Evolutionary conservation across 23 tunicate genomes (phyloP).

Genomic region (Halocynthia aurantium): DNA sequence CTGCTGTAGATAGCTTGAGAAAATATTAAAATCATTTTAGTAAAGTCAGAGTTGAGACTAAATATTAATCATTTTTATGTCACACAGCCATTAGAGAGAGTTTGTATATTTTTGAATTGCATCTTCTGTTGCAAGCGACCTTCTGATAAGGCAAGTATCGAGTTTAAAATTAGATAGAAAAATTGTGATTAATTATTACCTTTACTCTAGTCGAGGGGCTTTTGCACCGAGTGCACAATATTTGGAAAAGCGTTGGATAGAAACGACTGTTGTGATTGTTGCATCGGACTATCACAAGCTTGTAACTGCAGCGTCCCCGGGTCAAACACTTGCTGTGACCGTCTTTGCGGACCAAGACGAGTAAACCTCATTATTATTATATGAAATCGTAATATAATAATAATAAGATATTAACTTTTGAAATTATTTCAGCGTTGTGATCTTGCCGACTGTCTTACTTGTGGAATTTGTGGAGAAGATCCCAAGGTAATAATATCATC

Average conservation of each 20-base stretch:
- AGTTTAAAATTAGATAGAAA: neutral
- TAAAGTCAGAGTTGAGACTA: too few species aligned
- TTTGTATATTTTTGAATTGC: too few species aligned
- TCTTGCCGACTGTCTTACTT: constrained; percentile 41
- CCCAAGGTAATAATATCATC: constrained; percentile 1
- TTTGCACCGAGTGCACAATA: constrained; percentile 45
- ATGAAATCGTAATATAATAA: neutral
- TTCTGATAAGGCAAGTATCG: too few species aligned
- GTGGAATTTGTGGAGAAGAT: constrained; percentile 7
- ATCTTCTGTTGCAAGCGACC: too few species aligned
- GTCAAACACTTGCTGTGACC: constrained; percentile 57
- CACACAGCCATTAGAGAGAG: too few species aligned
- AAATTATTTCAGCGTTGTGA: constrained; percentile 31
- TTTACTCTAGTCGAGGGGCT: constrained; percentile 18
- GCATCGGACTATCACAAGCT: constrained; percentile 45
- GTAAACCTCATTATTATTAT: constrained; percentile 18
- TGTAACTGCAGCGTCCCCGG: constrained; percentile 72
- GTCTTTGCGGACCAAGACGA: constrained; percentile 68
- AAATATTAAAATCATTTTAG: too few species aligned
- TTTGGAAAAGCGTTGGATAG: constrained; percentile 52
- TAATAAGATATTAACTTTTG: neutral
- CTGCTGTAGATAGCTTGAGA: too few species aligned
- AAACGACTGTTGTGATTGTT: constrained; percentile 44
- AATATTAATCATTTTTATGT: too few species aligned
- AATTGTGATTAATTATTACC: neutral